phyloP scores from a whole-genome alignment of 1,140 invertebrate species.

The Diuraphis noxia region DNA sequence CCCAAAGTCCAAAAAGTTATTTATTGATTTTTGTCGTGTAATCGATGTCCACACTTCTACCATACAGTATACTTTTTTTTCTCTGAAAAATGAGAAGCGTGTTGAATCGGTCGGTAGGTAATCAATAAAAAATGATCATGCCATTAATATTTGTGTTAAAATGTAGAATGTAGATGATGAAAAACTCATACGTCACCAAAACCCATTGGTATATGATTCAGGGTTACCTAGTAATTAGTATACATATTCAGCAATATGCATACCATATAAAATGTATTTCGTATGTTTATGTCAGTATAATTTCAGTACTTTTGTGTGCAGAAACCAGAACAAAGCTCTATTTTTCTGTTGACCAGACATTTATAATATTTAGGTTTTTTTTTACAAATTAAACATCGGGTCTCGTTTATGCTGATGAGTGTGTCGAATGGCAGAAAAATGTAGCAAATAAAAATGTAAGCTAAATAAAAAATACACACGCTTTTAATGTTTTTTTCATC shows the following conservation, averaged over 20 bases:
- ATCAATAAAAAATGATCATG: neutral
- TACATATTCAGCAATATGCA: neutral
- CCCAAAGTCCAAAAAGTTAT: neutral
- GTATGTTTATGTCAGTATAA: neutral
- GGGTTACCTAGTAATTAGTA: too few relatives aligned
- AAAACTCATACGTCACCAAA: neutral
- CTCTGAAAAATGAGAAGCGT: neutral
- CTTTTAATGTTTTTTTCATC: neutral
- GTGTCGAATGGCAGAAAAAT: neutral
- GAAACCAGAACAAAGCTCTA: neutral
- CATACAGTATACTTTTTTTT: neutral
- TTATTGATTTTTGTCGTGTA: neutral
- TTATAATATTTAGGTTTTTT: neutral
- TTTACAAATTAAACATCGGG: constrained; percentile 10
- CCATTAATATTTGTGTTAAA: neutral
- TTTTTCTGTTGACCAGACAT: neutral
- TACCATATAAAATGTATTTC: neutral
- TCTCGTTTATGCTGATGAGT: constrained; percentile 12
- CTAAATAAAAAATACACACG: neutral
- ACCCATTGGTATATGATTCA: neutral
- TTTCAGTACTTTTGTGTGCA: neutral
- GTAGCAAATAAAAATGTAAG: constrained; percentile 6
- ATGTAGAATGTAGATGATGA: neutral
- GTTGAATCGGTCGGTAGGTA: neutral
- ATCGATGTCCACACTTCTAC: neutral